phyloP scores from a whole-genome alignment of 2,888 invertebrate genomes.

The Drosophila macrospina region DNA sequence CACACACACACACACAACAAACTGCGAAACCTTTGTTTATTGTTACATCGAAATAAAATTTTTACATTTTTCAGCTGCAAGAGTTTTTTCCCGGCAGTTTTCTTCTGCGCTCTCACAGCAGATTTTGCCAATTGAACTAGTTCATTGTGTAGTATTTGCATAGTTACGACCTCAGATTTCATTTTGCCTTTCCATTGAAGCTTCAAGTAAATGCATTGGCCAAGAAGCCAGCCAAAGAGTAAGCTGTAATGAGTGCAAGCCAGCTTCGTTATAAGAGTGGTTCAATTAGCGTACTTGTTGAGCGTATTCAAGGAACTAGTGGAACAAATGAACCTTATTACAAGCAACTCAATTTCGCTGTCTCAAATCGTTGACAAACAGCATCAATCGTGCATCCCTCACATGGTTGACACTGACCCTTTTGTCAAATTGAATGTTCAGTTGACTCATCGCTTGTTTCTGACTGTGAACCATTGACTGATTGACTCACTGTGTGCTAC shows the following conservation, averaged over 20 bases:
- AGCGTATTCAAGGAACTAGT: neutral
- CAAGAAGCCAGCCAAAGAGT: no score
- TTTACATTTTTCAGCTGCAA: slow-evolving; percentile 6
- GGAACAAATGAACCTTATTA: neutral
- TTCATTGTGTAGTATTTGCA: slow-evolving; percentile 2
- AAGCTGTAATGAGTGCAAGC: no score
- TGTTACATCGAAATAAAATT: slow-evolving; percentile 17
- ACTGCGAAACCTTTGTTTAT: slow-evolving; percentile 19
- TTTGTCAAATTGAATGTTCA: neutral
- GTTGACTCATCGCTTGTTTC: neutral
- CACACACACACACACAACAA: neutral
- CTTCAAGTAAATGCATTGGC: neutral
- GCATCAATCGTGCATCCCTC: neutral
- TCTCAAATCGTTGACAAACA: neutral
- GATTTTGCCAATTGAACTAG: slow-evolving; percentile 18
- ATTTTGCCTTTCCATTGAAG: neutral
- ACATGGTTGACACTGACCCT: slow-evolving; percentile 2
- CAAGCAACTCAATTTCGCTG: no score
- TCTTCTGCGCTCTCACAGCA: neutral
- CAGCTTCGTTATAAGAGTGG: no score
- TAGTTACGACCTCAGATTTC: neutral
- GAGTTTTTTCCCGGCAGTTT: slow-evolving; percentile 5
- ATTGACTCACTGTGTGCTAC: neutral
- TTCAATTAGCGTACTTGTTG: no score
- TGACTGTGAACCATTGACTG: neutral